Base-by-base conservation (phyloP, 1,140 invertebrate genomes). In the Phymastichus coffea region DNA sequence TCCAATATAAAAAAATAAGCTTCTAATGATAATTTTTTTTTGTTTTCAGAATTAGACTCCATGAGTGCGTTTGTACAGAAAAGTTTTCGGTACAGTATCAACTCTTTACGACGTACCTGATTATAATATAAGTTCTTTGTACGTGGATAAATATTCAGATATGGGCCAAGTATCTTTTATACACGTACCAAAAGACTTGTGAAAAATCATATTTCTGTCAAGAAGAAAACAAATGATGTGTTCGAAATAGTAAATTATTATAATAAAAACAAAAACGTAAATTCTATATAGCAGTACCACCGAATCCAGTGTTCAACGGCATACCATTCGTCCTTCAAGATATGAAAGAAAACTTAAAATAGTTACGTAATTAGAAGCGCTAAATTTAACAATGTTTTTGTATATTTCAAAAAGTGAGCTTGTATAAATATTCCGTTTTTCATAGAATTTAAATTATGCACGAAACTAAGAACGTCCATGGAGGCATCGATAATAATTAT, bases 101-200 rank as follows among this genome's bases (percentile, higher is more conserved):
- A 55, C 41, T 22, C 37, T 55, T 22, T 30, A 25, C 30, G 19
- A 33, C 17, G 53, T 55, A 55, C 53, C 53, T 55, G 53, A 55
- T 55, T 35, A 33, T 33, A 44, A 41, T 20, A 44, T 43, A 54
- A 44, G 15, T 33, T 55, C n/a, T 46, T 25, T 15, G 19, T 46
- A 46, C 41, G 41, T 55, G 41, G 17, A 46, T 44, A 37, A 28
- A 46, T 22, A 17, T 28, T 35, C 14, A 22, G 53, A 55, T 55
- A 46, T 46, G 35, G 53, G 53, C 53, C 53, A 55, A 55, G 53
- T 55, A 55, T 46, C 53, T 55, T 46, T 15, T 55, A 19, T 55
- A 37, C 25, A 46, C 22, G 53, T 55, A 44, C 17, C 17, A 12
- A 52, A 52, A 52, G 28, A 19, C 37, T 43, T 44, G 38, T n/a